Conservation (phyloP, 53 echinoderm and acorn worm genomes). For the Astropecten irregularis region DNA sequence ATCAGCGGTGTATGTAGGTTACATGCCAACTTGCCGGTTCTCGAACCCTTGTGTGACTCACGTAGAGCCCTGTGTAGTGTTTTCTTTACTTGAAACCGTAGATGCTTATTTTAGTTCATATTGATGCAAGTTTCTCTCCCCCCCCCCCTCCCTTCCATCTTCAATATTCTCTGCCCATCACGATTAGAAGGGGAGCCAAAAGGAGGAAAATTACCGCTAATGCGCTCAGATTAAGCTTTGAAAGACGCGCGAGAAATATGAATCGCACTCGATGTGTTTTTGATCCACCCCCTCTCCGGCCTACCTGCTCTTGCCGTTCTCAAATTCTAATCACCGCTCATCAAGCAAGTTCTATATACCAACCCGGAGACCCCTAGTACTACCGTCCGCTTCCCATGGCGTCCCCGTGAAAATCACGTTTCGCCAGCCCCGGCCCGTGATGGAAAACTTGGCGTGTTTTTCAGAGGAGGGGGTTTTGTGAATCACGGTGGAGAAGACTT, state of each 20-base stretch:
- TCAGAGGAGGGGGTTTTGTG: no score
- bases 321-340: conserved; percentile 54
- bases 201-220: conserved; percentile 54
- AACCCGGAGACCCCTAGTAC: conserved; percentile 47
- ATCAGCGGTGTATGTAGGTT: conserved; percentile 43
- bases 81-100: conserved; percentile 56
- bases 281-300: conserved; percentile 39
- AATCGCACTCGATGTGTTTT: conserved; percentile 57
- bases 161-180: conserved; percentile 61
- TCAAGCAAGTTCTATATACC: conserved; percentile 32
- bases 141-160: conserved; percentile 12
- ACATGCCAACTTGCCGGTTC: conserved; percentile 47
- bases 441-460: not conserved
- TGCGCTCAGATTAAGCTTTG: conserved; percentile 60
- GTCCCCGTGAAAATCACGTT: conserved; percentile 48
- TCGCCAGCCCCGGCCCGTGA: conserved; percentile 19
- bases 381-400: conserved; percentile 3
- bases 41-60: conserved; percentile 57
- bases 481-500: conserved; percentile 38
- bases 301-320: conserved; percentile 28
- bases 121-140: conserved; percentile 51
- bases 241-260: conserved; percentile 61
- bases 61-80: not conserved
- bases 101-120: conserved; percentile 50
- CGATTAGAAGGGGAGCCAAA: conserved; percentile 48